A percentile compares a stretch with the other conserved stretches of the same genome.
Evolutionary conservation across 1,140 invertebrate genomes (phyloP).

Genomic region (Campodea augens): DNA sequence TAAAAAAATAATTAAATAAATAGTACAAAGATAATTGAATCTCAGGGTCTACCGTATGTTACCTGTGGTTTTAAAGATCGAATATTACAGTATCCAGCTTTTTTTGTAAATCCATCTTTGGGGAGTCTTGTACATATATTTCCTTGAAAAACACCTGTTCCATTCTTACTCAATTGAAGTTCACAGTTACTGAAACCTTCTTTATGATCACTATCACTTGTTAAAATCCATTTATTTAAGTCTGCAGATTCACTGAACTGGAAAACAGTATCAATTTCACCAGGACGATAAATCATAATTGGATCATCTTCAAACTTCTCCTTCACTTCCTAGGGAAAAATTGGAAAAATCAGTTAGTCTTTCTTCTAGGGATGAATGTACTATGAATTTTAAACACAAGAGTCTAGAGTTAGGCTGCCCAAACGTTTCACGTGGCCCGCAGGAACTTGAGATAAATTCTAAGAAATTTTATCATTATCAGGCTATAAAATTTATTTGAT

Average conservation of each 20-base stretch:
- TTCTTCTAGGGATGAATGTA: no score
- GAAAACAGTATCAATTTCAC: constrained; percentile 45
- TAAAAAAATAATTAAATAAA: no score
- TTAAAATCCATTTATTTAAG: constrained; percentile 50
- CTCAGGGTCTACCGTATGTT: no score
- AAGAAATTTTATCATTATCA: no score
- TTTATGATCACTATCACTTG: constrained; percentile 54
- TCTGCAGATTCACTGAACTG: constrained; percentile 37
- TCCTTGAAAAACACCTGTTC: constrained; percentile 59
- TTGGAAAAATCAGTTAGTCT: no score
- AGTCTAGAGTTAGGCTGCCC: no score
- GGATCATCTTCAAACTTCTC: neutral
- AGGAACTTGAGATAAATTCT: no score
- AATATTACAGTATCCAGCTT: constrained; percentile 59
- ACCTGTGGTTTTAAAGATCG: constrained; percentile 40
- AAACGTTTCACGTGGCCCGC: no score
- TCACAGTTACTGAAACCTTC: constrained; percentile 54
- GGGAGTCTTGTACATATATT: constrained; percentile 43
- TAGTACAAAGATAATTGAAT: no score
- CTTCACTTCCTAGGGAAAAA: neutral
- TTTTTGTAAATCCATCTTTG: constrained; percentile 54
- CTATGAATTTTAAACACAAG: no score
- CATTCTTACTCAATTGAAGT: constrained; percentile 33
- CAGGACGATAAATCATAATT: neutral
- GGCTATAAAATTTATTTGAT: no score